Evolutionary conservation across 2,797 vertebrate genomes (phyloP).

Genomic region (Intellagama lesueurii): DNA sequence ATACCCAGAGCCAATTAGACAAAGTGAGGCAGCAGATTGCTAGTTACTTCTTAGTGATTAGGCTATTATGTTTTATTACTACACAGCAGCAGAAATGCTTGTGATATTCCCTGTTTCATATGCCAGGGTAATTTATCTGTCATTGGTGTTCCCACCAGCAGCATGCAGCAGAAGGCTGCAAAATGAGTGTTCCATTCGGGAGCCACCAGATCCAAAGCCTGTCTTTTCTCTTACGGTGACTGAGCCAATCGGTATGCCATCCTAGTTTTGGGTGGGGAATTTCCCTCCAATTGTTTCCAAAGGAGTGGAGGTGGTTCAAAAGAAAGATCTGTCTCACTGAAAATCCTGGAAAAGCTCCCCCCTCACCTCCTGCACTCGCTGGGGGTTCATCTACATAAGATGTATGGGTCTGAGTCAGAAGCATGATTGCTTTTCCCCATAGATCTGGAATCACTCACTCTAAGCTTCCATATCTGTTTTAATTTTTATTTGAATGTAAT

Average conservation of each 20-base stretch:
- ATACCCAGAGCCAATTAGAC: neutral
- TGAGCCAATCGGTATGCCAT: neutral
- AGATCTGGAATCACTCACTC: no score
- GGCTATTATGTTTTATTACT: neutral
- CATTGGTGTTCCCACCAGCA: no score
- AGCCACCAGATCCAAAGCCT: neutral
- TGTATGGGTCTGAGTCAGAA: no score
- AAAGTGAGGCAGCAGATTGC: neutral
- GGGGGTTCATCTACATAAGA: no score
- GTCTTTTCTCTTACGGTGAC: no score
- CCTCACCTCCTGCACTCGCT: neutral
- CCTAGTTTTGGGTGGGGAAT: no score
- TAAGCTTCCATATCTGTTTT: no score
- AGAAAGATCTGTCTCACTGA: neutral
- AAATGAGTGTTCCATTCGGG: neutral
- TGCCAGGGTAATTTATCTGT: neutral
- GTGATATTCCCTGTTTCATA: neutral
- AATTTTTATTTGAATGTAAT: no score
- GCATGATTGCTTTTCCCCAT: no score
- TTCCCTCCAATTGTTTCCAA: neutral
- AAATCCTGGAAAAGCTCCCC: neutral
- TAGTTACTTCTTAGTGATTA: neutral
- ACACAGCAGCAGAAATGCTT: neutral
- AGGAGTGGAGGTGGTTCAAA: neutral
- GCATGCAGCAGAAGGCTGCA: neutral